Conservation (phyloP, 2,888 invertebrate species). For the Ormyrus labotus region DNA sequence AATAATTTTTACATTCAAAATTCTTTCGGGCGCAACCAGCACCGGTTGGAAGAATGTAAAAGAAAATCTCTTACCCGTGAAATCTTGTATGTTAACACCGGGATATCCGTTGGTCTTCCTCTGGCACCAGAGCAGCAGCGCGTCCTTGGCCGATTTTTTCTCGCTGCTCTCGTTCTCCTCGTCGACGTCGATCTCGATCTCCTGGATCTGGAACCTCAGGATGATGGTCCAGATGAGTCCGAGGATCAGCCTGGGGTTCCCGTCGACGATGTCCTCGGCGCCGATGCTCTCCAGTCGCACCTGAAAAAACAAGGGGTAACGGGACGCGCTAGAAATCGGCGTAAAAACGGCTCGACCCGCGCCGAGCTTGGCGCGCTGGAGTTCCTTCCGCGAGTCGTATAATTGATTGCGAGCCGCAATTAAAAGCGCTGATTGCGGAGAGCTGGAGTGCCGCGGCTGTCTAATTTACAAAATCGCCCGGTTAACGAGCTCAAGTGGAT, state of each 20-base stretch:
- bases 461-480: too few relatives aligned
- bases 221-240: conserved; percentile 99
- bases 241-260: conserved; percentile 96
- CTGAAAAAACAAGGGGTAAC: conserved; percentile 75
- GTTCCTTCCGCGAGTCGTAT: background rate
- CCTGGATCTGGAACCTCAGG: conserved; percentile 98
- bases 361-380: background rate
- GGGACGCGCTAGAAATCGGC: background rate
- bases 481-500: too few relatives aligned
- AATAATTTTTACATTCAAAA: too few relatives aligned
- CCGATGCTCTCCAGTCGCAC: conserved; percentile 98
- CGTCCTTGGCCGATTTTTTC: conserved; percentile 99
- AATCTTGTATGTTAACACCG: conserved; percentile 92
- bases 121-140: conserved; percentile 98
- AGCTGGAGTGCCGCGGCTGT: too few relatives aligned
- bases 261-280: conserved; percentile 99
- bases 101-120: conserved; percentile 97
- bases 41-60: too few relatives aligned
- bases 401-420: conserved; percentile 2
- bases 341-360: background rate
- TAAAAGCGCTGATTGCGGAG: too few relatives aligned
- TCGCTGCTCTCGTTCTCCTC: conserved; percentile 97
- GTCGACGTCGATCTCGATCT: conserved; percentile 97
- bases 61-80: conserved; percentile 78
- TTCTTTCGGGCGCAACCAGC: too few relatives aligned